These are phyloP conservation scores for Tetramorium bicarinatum DNA, from an alignment of 2,888 invertebrate species.

Conservation along the genomic window DNA sequence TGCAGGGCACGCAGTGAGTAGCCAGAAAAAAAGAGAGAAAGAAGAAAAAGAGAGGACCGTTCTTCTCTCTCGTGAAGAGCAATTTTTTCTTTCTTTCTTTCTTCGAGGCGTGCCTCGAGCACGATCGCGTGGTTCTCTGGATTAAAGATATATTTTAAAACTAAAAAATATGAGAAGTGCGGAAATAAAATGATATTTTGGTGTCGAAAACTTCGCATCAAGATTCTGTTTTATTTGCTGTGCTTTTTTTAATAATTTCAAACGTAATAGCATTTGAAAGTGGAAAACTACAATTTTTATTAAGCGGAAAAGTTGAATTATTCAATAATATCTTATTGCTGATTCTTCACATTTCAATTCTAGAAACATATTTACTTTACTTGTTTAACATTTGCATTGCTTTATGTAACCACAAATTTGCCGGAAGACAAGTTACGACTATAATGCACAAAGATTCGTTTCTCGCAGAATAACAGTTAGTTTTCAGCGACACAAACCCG, in stretches of 20 bases:
- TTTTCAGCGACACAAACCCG: not conserved
- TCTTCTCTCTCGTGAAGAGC: conserved; percentile 21
- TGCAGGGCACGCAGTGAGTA: conserved; percentile 74
- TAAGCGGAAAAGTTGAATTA: not conserved
- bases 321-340: not conserved
- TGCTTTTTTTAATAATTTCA: not conserved
- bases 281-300: not conserved
- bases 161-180: conserved; percentile 45
- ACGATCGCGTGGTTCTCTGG: conserved; percentile 54
- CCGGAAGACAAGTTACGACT: not conserved
- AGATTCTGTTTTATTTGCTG: not conserved
- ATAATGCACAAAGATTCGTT: conserved; percentile 6
- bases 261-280: not conserved
- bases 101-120: conserved; percentile 54
- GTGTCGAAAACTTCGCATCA: no score
- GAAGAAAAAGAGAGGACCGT: not conserved
- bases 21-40: conserved; percentile 42
- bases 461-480: not conserved
- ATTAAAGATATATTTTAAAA: conserved; percentile 60
- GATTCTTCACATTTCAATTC: not conserved
- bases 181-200: conserved; percentile 44
- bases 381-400: not conserved
- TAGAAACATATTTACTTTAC: not conserved
- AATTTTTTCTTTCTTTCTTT: conserved; percentile 57
- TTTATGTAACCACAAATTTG: conserved; percentile 25